Percentiles rank a stretch among this genome's conserved stretches.
These are phyloP conservation scores for Bombus polaris DNA, from an alignment of 1,140 invertebrate species.

Conservation along the genomic window DNA sequence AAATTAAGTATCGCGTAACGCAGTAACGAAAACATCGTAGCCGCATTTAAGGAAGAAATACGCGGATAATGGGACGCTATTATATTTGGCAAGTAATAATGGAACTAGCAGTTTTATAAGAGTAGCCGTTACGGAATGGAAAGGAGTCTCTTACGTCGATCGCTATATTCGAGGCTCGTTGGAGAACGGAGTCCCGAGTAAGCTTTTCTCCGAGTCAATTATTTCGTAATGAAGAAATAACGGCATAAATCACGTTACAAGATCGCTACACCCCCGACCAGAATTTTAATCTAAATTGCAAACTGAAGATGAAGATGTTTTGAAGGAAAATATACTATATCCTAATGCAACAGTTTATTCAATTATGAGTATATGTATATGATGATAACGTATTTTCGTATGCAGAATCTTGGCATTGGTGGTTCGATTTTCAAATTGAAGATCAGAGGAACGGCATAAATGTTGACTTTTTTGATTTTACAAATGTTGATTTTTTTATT, in stretches of 20 bases:
- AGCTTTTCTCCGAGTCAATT: not conserved
- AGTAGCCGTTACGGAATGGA: not conserved
- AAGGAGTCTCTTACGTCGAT: not conserved
- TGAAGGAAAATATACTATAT: not conserved
- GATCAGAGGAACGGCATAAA: not conserved
- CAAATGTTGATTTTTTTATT: too few species aligned
- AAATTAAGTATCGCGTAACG: conserved; percentile 21
- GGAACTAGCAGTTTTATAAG: conserved; percentile 16
- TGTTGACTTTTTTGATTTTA: not conserved
- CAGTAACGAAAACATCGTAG: conserved; percentile 11
- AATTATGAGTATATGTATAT: not conserved
- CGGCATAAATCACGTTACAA: not conserved
- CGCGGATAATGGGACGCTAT: not conserved
- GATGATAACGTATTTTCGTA: not conserved
- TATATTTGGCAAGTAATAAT: conserved; percentile 29
- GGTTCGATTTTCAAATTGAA: not conserved
- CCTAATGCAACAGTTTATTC: not conserved
- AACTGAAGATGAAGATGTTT: not conserved
- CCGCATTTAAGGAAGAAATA: not conserved
- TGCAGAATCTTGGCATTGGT: not conserved
- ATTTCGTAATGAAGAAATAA: conserved; percentile 10
- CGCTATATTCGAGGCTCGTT: conserved; percentile 13
- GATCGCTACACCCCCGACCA: not conserved
- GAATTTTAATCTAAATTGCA: not conserved
- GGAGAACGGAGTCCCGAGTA: not conserved